Evolutionary conservation across 1,140 invertebrate species (phyloP).

Genomic region (Ooceraea biroi): DNA sequence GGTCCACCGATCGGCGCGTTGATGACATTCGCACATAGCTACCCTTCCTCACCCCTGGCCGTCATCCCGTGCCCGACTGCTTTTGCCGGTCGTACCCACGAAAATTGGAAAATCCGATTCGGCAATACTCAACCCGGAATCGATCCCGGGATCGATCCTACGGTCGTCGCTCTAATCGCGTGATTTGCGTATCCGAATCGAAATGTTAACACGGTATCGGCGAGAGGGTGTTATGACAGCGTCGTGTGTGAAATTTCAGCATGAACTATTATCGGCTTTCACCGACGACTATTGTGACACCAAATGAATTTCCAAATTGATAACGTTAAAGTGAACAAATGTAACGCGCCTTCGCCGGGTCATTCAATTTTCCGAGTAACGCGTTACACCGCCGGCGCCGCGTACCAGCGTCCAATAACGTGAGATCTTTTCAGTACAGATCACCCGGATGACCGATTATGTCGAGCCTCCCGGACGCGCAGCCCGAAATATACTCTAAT

Average conservation of each 20-base stretch:
- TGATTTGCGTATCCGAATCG: constrained; percentile 41
- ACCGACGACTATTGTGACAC: background rate
- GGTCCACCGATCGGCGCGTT: constrained; percentile 37
- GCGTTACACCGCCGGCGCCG: background rate
- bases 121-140: constrained; percentile 31
- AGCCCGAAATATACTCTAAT: constrained; percentile 2
- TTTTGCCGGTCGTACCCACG: background rate
- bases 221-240: background rate
- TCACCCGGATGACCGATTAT: background rate
- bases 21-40: constrained; percentile 50
- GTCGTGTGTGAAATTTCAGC: constrained; percentile 17
- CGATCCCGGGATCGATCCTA: constrained; percentile 15
- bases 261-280: constrained; percentile 7
- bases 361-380: constrained; percentile 9
- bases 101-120: constrained; percentile 58
- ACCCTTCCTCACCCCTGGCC: background rate
- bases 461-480: background rate
- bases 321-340: background rate
- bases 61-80: background rate
- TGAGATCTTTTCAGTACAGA: background rate
- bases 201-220: constrained; percentile 45
- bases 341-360: background rate
- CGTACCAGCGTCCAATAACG: constrained; percentile 10
- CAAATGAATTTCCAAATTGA: background rate
- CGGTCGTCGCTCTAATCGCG: constrained; percentile 39